Percentiles rank a stretch among this genome's conserved stretches.
Conservation (phyloP, 2,888 invertebrate genomes). For the Hypselothyrea guttata region DNA sequence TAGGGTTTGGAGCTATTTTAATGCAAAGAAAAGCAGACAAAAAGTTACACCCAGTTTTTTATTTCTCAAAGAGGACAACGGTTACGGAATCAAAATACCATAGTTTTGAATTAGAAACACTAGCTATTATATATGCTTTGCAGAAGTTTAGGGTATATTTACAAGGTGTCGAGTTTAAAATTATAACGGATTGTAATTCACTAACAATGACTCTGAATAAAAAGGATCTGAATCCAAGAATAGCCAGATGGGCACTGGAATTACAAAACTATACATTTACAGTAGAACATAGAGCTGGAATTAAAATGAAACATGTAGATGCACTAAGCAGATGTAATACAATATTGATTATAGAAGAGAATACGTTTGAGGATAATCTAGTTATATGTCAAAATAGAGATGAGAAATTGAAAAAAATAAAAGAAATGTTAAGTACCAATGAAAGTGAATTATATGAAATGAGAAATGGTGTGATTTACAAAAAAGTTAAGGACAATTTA, state of each 20-base stretch:
- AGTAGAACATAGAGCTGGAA: constrained; percentile 1
- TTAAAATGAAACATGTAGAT: constrained; percentile 2
- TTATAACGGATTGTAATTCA: constrained; percentile 1
- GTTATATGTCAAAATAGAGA: too few relatives aligned
- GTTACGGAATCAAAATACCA: not conserved
- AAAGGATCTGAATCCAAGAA: not conserved
- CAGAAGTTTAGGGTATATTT: not conserved
- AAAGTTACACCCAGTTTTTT: not conserved
- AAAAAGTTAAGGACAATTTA: not conserved
- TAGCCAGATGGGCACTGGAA: not conserved
- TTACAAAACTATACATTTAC: constrained; percentile 1
- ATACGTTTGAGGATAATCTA: not conserved
- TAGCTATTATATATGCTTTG: not conserved
- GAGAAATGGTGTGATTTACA: too few relatives aligned
- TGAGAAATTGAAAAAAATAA: too few relatives aligned
- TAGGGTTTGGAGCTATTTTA: not conserved
- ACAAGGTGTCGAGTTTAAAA: constrained; percentile 1
- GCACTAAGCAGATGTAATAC: not conserved
- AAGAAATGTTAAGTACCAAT: too few relatives aligned
- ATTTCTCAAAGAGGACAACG: not conserved
- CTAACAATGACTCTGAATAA: not conserved
- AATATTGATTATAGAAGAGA: not conserved
- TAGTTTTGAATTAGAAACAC: constrained; percentile 1
- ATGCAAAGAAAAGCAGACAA: not conserved
- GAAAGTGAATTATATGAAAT: too few relatives aligned